Conservation (phyloP, 2,888 invertebrate genomes). For the Mellilla xanthometata region DNA sequence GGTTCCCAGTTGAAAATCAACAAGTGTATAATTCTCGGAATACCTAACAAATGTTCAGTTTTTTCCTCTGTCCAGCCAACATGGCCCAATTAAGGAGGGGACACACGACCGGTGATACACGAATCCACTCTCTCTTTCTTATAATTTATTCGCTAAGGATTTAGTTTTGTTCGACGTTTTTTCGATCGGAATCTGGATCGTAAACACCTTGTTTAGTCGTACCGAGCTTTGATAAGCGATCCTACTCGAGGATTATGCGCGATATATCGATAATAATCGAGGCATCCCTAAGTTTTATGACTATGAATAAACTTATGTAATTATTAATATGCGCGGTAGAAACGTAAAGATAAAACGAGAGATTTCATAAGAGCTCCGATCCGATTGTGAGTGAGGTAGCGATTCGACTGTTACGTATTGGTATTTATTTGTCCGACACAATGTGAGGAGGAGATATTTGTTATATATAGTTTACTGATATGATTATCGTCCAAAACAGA, state of each 20-base stretch:
- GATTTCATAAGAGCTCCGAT: constrained; percentile 4
- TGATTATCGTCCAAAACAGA: no score
- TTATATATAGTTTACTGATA: no score
- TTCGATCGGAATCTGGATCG: constrained; percentile 71
- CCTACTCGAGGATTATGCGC: constrained; percentile 46
- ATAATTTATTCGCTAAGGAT: constrained; percentile 79
- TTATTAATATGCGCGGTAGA: constrained; percentile 12
- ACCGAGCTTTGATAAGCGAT: constrained; percentile 57
- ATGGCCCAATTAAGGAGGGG: constrained; percentile 77
- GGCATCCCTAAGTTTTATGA: constrained; percentile 25
- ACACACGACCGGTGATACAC: constrained; percentile 40
- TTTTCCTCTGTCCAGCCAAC: constrained; percentile 68
- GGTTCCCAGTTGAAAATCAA: constrained; percentile 48
- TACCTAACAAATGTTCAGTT: constrained; percentile 80
- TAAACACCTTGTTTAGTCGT: constrained; percentile 79
- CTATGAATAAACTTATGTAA: constrained; percentile 21
- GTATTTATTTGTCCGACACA: no score
- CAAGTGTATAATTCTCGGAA: constrained; percentile 79
- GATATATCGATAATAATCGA: constrained; percentile 49
- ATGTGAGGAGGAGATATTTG: no score
- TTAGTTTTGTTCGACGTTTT: constrained; percentile 63
- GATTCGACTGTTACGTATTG: no score
- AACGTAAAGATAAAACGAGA: constrained; percentile 8
- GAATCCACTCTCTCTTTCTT: constrained; percentile 44
- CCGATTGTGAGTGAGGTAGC: constrained; percentile 4